phyloP scores from a whole-genome alignment of 2,797 vertebrate genomes.

The Tiaroga cobitis region DNA sequence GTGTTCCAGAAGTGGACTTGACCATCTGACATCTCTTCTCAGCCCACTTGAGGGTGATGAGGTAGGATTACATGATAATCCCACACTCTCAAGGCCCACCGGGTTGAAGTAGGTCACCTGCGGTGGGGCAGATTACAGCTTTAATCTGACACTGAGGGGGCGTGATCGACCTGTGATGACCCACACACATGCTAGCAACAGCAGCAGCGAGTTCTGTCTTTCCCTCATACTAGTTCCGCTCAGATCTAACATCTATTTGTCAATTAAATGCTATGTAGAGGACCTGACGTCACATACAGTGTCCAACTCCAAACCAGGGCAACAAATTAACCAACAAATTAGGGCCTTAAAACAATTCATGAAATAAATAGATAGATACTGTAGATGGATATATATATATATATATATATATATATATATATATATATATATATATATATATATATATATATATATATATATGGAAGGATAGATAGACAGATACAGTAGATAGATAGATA shows the following conservation, averaged over 20 bases:
- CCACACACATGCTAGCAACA: neutral
- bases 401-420: no score
- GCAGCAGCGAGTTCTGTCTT: neutral
- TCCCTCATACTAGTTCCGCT: neutral
- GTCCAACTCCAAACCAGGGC: neutral
- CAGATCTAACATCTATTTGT: neutral
- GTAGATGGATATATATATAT: no score
- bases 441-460: no score
- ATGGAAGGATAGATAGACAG: no score
- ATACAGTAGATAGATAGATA: no score
- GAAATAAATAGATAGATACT: neutral
- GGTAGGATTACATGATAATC: slow-evolving; percentile 53
- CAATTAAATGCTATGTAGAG: neutral
- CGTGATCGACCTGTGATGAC: slow-evolving; percentile 1
- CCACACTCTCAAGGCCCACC: slow-evolving; percentile 35
- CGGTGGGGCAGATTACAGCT: slow-evolving; percentile 39
- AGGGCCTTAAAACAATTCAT: neutral
- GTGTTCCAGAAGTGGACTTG: neutral
- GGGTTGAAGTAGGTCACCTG: slow-evolving; percentile 52
- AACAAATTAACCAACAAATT: neutral
- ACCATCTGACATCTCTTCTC: slow-evolving; percentile 23
- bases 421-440: no score
- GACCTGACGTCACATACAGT: neutral
- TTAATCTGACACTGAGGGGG: slow-evolving; percentile 38
- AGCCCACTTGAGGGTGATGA: slow-evolving; percentile 15